Evolutionary conservation across 2,797 vertebrate genomes (phyloP).

Genomic region (Gadopsis marmoratus): DNA sequence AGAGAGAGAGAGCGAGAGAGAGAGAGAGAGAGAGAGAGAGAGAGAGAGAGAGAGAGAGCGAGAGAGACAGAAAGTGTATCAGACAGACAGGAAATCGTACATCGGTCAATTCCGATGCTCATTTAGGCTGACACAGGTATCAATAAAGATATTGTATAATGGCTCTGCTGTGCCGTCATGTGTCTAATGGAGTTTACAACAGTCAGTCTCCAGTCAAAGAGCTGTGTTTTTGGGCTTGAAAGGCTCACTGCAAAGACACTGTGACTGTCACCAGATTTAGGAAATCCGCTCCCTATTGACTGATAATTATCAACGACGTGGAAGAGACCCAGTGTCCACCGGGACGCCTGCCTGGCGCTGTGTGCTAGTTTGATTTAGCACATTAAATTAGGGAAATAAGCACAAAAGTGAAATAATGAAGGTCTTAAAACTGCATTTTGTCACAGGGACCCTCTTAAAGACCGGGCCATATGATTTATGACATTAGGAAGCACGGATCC

Average conservation of each 20-base stretch:
- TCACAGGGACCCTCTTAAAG: not conserved
- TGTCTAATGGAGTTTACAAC: not conserved
- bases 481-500: not conserved
- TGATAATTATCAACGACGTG: not conserved
- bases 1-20: not conserved
- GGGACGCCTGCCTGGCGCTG: not conserved
- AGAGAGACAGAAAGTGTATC: not conserved
- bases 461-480: not conserved
- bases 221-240: not conserved
- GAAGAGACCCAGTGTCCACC: not conserved
- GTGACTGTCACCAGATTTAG: not conserved
- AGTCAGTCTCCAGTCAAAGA: not conserved
- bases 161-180: not conserved
- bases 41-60: not conserved
- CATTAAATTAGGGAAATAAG: not conserved
- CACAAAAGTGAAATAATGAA: not conserved
- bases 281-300: not conserved
- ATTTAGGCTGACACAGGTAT: not conserved
- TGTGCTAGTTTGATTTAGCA: not conserved
- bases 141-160: not conserved
- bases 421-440: not conserved
- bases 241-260: not conserved
- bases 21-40: too few species aligned
- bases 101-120: not conserved
- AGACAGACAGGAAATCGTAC: not conserved